Conservation (phyloP, 2,888 invertebrate species). For the Diadromus collaris region DNA sequence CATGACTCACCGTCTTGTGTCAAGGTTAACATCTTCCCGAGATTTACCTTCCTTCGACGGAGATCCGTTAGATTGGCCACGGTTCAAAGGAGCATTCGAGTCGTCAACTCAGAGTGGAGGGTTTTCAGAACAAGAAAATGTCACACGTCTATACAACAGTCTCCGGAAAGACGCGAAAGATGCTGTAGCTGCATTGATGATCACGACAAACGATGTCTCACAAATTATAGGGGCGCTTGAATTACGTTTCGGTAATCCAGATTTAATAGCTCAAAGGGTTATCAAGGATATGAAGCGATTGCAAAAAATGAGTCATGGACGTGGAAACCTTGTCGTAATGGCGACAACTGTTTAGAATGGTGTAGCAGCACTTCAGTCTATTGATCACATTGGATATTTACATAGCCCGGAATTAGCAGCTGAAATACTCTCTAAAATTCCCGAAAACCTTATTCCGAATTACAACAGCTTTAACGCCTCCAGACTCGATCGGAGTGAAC, state of each 20-base stretch:
- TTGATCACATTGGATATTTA: constrained; percentile 31
- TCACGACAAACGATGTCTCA: background rate
- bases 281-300: constrained; percentile 27
- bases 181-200: constrained; percentile 25
- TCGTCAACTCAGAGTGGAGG: constrained; percentile 30
- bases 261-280: constrained; percentile 14
- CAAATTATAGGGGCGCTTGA: constrained; percentile 30
- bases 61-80: constrained; percentile 36
- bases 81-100: constrained; percentile 38
- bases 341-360: constrained; percentile 29
- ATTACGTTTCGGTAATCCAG: constrained; percentile 43
- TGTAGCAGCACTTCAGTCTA: constrained; percentile 28
- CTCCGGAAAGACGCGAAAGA: constrained; percentile 30
- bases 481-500: background rate
- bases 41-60: constrained; percentile 22
- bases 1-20: background rate
- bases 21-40: constrained; percentile 13
- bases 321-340: constrained; percentile 19
- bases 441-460: constrained; percentile 10
- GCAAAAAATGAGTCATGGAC: background rate
- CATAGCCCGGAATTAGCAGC: constrained; percentile 35
- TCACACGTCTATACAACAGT: constrained; percentile 2
- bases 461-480: constrained; percentile 14
- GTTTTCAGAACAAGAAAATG: constrained; percentile 37
- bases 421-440: constrained; percentile 27